Conservation (phyloP, 64 coral and sea anemone genomes). For the Astreopora myriophthalma region DNA sequence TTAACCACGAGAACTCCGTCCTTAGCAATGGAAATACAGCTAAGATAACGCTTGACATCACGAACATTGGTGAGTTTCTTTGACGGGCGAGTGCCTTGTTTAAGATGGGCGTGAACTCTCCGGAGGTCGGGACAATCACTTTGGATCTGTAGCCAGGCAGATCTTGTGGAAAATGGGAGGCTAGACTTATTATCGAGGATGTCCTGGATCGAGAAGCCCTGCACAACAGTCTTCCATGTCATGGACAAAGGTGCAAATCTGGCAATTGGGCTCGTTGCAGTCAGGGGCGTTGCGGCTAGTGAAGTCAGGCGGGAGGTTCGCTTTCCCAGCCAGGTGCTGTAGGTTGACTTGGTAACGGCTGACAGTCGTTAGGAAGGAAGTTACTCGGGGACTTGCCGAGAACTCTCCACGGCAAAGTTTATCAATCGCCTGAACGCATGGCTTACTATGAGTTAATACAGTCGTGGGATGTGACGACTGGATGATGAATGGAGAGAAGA, state of each 20-base stretch:
- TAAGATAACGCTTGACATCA: constrained; percentile 42
- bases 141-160: constrained; percentile 40
- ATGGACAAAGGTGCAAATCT: constrained; percentile 50
- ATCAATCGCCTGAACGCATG: constrained; percentile 26
- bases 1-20: constrained; percentile 49
- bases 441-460: constrained; percentile 41
- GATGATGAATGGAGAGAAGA: constrained; percentile 39
- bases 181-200: not conserved
- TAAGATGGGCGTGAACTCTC: constrained; percentile 30
- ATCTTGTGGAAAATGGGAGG: constrained; percentile 26
- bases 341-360: constrained; percentile 44
- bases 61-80: constrained; percentile 41
- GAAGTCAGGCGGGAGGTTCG: constrained; percentile 60
- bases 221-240: constrained; percentile 35
- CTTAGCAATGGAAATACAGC: not conserved
- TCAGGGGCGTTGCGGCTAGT: constrained; percentile 13
- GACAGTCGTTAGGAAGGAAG: constrained; percentile 51
- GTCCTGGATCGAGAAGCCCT: not conserved
- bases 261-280: constrained; percentile 15
- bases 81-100: constrained; percentile 26
- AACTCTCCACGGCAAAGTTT: constrained; percentile 54
- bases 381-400: constrained; percentile 49
- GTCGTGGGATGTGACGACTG: constrained; percentile 32
- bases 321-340: constrained; percentile 30
- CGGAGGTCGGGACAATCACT: constrained; percentile 28